Conservation (phyloP, 92 coral and sea anemone genomes). For the Actinostola sp. region DNA sequence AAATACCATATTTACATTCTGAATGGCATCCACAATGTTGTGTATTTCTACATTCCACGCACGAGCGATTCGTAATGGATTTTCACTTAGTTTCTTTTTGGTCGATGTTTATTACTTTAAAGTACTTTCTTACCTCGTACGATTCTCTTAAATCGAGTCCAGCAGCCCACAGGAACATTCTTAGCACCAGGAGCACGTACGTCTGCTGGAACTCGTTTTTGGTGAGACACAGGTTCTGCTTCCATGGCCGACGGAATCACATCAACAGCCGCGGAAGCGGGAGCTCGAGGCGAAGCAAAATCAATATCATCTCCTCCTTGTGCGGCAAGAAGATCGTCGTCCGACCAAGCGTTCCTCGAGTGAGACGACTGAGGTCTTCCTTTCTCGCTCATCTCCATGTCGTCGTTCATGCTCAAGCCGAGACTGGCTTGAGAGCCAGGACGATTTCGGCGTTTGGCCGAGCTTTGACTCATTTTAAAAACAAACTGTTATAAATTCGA, state of each 20-base stretch:
- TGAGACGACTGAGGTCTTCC: constrained; percentile 83
- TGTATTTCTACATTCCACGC: constrained; percentile 7
- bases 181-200: constrained; percentile 94
- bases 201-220: constrained; percentile 84
- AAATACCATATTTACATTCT: constrained; percentile 10
- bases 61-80: constrained; percentile 4
- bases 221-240: constrained; percentile 87
- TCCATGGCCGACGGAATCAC: constrained; percentile 96
- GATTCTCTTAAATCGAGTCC: constrained; percentile 96
- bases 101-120: not conserved
- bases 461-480: constrained; percentile 50
- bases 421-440: constrained; percentile 95
- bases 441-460: constrained; percentile 74
- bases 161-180: constrained; percentile 95
- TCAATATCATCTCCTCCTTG: constrained; percentile 90
- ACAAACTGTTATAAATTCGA: constrained; percentile 5
- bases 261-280: constrained; percentile 96
- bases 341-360: constrained; percentile 96
- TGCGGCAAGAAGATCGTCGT: constrained; percentile 73
- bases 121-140: constrained; percentile 73
- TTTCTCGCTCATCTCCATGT: constrained; percentile 88
- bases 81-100: not conserved
- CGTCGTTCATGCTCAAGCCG: constrained; percentile 82
- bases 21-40: not conserved
- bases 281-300: constrained; percentile 83